A percentile compares a stretch with the other conserved stretches of the same genome.
Evolutionary conservation across 1,140 invertebrate genomes (phyloP).

Genomic region (Ridgeia piscesae): DNA sequence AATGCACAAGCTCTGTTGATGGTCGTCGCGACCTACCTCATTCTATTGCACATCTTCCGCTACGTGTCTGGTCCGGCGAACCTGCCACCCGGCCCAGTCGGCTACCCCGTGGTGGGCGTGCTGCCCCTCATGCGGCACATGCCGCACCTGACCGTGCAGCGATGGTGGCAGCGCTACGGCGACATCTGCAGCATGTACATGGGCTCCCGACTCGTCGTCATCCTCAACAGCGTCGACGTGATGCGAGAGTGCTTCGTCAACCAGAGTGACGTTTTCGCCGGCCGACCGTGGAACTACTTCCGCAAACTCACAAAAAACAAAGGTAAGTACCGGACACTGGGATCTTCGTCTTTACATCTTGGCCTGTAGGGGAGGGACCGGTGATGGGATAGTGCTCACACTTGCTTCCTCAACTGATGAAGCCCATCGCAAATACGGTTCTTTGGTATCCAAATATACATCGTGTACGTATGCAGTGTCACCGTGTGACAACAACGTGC

Average conservation of each 20-base stretch:
- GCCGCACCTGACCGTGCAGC: constrained; percentile 21
- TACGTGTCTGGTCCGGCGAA: background rate
- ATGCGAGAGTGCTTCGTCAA: constrained; percentile 14
- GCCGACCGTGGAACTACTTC: constrained; percentile 9
- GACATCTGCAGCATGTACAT: constrained; percentile 19
- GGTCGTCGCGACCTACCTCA: background rate
- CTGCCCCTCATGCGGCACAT: constrained; percentile 10
- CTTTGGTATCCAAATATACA: background rate
- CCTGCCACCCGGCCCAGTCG: constrained; percentile 18
- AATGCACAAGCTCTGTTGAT: background rate
- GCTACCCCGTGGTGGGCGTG: constrained; percentile 17
- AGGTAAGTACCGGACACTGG: background rate
- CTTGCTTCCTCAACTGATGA: too few species aligned
- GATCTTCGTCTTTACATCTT: background rate
- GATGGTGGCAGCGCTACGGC: constrained; percentile 23
- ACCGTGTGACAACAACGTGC: too few species aligned
- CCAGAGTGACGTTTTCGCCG: constrained; percentile 3
- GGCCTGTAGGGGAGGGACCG: background rate
- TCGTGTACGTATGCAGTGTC: too few species aligned
- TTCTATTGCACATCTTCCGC: background rate
- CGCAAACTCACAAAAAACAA: constrained; percentile 12
- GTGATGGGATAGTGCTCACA: too few species aligned
- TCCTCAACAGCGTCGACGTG: background rate
- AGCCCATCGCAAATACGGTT: background rate
- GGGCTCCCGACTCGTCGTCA: constrained; percentile 3